Evolutionary conservation across 2,888 invertebrate genomes (phyloP), one percentile per base, ranked within the genome.

Genomic region (Pomacea canaliculata): DNA sequence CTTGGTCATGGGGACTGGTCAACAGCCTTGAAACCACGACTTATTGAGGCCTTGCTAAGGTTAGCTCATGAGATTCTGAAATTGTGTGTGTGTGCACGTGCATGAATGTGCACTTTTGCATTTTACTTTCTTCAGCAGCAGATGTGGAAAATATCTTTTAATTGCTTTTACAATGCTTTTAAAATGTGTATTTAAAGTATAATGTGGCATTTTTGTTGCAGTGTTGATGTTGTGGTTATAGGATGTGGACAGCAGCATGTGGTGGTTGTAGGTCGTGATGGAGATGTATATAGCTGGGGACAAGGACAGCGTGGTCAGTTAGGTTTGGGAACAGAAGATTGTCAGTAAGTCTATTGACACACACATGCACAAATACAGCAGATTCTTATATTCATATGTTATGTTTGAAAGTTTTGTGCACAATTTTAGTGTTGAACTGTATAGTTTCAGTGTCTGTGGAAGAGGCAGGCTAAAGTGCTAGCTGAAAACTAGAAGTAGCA

Each of bases 221-320:
- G 93, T 84, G 92, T 93, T 63, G 93, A 93, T 85, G 93, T 95
- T 12, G 91, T 91, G 19, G 92, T 93, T 78, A 90, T 95, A 51
- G 91, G 92, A 51, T 93, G 94, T 83, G 94, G 94, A 1, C 88
- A 92, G 27, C 92, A 93, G 80, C 95, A 95, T 89, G 93, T 94
- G 0, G 91, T 93, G 8, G 94, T 93, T 0, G 90, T 94, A 27
- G 92, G 93, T 48, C 91, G 92, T 37, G 93, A 93, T 80, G 94
- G 94, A 0, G 92, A 92, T 70, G 92, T 94, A 23, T 94, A 92
- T 84, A 92, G 93, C 18, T 95, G 95, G 95, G 95, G 93, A 3
- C 91, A 92, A 63, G 94, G 94, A 13, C 84, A 83, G 56, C 90
- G 92, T 81, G 94, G 94, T 0, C 93, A 94, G 76, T 91, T 94